phyloP scores from a whole-genome alignment of 53 echinoderm and acorn worm genomes.

The Crossaster papposus region DNA sequence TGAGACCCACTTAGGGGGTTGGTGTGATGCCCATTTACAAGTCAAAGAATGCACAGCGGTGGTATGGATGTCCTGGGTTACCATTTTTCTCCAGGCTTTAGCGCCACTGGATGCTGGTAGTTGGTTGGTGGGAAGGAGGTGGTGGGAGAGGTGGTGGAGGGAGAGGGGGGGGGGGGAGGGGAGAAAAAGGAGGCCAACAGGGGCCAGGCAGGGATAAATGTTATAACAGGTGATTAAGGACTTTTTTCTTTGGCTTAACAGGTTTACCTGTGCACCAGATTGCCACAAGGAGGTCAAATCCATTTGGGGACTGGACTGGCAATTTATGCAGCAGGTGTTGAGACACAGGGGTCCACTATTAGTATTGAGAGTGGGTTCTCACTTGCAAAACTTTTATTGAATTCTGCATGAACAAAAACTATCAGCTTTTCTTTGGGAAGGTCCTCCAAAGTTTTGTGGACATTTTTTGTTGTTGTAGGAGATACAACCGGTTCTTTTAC shows the following conservation, averaged over 20 bases:
- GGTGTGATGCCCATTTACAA: conserved; percentile 64
- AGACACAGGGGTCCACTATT: neutral
- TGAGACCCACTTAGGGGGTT: conserved; percentile 57
- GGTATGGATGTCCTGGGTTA: conserved; percentile 38
- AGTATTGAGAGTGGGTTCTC: neutral
- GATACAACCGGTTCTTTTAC: too few relatives aligned
- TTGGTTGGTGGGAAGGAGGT: conserved; percentile 21
- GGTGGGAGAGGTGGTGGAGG: neutral
- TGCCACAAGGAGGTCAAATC: conserved; percentile 56
- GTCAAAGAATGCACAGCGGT: conserved; percentile 60
- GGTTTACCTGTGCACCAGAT: conserved; percentile 11
- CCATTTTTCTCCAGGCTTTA: neutral
- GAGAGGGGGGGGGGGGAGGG: neutral
- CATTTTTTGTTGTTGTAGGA: too few relatives aligned
- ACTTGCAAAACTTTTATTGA: too few relatives aligned
- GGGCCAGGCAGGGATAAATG: conserved; percentile 54
- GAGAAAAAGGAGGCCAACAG: neutral
- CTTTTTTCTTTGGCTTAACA: conserved; percentile 39
- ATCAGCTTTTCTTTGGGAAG: neutral
- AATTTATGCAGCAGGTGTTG: conserved; percentile 53
- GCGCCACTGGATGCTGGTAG: neutral
- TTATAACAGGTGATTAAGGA: conserved; percentile 63
- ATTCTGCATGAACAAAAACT: neutral
- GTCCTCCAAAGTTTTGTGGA: too few relatives aligned
- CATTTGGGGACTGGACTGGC: conserved; percentile 9